Conservation (phyloP, 23 tunicate genomes). For the Halocynthia roretzi region DNA sequence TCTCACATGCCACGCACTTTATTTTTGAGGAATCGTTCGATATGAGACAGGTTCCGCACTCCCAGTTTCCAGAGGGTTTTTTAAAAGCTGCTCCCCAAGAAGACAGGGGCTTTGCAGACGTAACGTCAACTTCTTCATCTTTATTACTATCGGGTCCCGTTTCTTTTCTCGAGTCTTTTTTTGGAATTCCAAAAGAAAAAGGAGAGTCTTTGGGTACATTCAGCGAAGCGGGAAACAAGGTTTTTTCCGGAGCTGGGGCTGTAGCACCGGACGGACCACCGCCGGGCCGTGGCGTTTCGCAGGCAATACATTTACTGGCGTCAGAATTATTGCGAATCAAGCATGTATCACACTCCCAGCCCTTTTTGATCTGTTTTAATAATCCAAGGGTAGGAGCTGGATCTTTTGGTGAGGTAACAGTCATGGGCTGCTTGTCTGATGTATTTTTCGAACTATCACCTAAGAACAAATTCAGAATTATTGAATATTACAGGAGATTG, state of each 20-base stretch:
- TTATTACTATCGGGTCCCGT: too few relatives aligned
- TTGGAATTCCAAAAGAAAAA: not conserved
- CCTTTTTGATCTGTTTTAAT: not conserved
- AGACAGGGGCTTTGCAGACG: not conserved
- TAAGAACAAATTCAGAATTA: too few relatives aligned
- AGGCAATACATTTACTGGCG: conserved; percentile 15
- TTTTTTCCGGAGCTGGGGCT: not conserved
- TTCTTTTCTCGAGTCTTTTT: not conserved
- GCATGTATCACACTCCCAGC: conserved; percentile 25
- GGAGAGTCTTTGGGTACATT: not conserved
- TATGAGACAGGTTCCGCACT: conserved; percentile 37
- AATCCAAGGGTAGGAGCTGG: not conserved
- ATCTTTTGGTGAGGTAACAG: too few relatives aligned
- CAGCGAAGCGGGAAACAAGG: too few relatives aligned
- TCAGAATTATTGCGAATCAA: conserved; percentile 12
- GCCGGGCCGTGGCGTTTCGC: conserved; percentile 21
- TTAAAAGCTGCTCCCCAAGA: conserved; percentile 4
- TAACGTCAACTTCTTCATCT: not conserved
- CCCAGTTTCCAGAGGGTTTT: conserved; percentile 28
- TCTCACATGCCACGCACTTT: conserved; percentile 32
- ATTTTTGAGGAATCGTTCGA: not conserved
- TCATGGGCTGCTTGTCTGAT: too few relatives aligned
- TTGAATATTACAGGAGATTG: too few relatives aligned
- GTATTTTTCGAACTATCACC: too few relatives aligned
- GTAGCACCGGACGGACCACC: not conserved